Conservation (phyloP, 1,140 invertebrate genomes). For the Apolygus lucorum region DNA sequence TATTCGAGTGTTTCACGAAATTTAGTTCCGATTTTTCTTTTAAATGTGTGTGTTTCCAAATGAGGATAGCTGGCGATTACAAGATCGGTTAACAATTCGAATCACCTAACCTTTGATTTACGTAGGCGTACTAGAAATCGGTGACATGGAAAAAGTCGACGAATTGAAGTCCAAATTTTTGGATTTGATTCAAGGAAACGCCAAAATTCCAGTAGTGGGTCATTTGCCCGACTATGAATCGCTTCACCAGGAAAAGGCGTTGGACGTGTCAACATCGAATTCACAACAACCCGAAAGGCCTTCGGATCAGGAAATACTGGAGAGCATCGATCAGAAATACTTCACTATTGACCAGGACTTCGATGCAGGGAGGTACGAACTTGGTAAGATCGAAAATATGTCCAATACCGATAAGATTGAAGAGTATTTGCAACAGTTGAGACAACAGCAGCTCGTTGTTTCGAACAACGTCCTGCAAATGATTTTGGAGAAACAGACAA, state of each 20-base stretch:
- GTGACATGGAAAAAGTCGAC: slow-evolving; percentile 27
- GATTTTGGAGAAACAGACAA: slow-evolving; percentile 78
- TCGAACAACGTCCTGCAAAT: slow-evolving; percentile 84
- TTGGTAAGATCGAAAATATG: slow-evolving; percentile 55
- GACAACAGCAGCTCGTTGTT: slow-evolving; percentile 71
- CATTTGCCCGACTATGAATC: neutral
- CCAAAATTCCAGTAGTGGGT: slow-evolving; percentile 29
- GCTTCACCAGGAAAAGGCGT: neutral
- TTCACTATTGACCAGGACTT: slow-evolving; percentile 29
- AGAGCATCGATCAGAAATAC: slow-evolving; percentile 32
- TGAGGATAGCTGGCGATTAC: too few relatives aligned
- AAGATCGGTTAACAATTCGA: too few relatives aligned
- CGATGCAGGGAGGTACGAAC: slow-evolving; percentile 32
- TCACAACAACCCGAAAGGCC: slow-evolving; percentile 13
- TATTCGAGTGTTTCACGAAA: too few relatives aligned
- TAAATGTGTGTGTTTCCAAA: too few relatives aligned
- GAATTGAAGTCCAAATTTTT: slow-evolving; percentile 32
- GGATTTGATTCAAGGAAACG: slow-evolving; percentile 30
- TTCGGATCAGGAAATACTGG: slow-evolving; percentile 34
- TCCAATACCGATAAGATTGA: slow-evolving; percentile 59
- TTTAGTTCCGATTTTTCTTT: too few relatives aligned
- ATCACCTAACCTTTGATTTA: too few relatives aligned
- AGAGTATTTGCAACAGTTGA: slow-evolving; percentile 53
- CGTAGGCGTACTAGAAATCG: too few relatives aligned
- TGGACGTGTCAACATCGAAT: neutral